Evolutionary conservation across 2,797 vertebrate genomes (phyloP).

Genomic region (Menidia menidia): DNA sequence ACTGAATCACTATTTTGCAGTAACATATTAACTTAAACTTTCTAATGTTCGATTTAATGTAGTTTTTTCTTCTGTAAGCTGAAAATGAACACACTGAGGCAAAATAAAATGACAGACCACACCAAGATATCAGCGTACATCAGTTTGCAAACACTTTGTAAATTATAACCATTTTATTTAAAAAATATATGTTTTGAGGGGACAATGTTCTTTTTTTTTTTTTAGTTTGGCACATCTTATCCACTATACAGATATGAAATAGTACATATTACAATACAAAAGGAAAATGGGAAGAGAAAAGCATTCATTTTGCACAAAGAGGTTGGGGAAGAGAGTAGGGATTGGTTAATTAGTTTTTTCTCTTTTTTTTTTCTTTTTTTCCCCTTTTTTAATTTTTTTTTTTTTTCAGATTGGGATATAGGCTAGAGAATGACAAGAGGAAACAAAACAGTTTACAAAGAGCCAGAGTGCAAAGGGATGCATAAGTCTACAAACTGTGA

Average conservation of each 20-base stretch:
- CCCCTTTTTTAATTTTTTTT: conserved; percentile 40
- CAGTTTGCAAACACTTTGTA: conserved; percentile 74
- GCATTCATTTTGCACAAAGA: conserved; percentile 84
- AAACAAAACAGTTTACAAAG: conserved; percentile 81
- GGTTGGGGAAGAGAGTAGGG: conserved; percentile 65
- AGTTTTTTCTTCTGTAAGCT: neutral
- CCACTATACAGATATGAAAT: conserved; percentile 89
- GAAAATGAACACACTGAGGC: conserved; percentile 2
- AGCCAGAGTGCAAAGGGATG: conserved; percentile 83
- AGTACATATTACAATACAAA: conserved; percentile 88
- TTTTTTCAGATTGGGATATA: conserved; percentile 72
- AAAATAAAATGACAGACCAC: conserved; percentile 58
- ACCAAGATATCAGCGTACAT: conserved; percentile 59
- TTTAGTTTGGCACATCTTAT: conserved; percentile 85
- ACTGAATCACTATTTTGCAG: too few relatives aligned
- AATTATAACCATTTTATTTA: conserved; percentile 87
- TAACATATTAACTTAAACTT: too few relatives aligned
- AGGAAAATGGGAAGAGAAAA: conserved; percentile 82
- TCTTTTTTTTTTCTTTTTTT: conserved; percentile 36
- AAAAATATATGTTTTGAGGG: conserved; percentile 87
- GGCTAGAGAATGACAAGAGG: conserved; percentile 75
- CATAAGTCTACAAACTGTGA: conserved; percentile 82
- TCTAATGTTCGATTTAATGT: too few relatives aligned
- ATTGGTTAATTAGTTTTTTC: conserved; percentile 52
- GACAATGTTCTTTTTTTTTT: conserved; percentile 68